Conservation (phyloP, 2,797 vertebrate species). For the Gymnoscopelus braueri region DNA sequence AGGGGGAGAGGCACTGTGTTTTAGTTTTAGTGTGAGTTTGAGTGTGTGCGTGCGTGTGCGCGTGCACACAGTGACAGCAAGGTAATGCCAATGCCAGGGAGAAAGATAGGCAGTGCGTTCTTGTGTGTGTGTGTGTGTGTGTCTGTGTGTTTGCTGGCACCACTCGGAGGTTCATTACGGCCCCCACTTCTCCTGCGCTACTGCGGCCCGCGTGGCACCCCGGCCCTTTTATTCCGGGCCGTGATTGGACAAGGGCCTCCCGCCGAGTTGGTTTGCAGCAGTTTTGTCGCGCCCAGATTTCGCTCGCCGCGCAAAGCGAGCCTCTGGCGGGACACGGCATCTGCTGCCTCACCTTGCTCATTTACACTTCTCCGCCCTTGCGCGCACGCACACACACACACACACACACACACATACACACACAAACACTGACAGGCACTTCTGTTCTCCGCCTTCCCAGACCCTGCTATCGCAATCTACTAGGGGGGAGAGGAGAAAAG, state of each 20-base stretch:
- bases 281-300: slow-evolving; percentile 99
- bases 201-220: slow-evolving; percentile 84
- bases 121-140: slow-evolving; percentile 28
- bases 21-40: slow-evolving; percentile 19
- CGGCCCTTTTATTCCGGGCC: slow-evolving; percentile 95
- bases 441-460: slow-evolving; percentile 68
- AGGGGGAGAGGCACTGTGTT: slow-evolving; percentile 57
- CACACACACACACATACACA: slow-evolving; percentile 36
- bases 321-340: slow-evolving; percentile 99
- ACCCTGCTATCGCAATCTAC: slow-evolving; percentile 64
- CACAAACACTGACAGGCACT: not conserved
- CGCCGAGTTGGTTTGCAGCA: slow-evolving; percentile 98
- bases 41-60: not conserved
- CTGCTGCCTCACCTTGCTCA: slow-evolving; percentile 89
- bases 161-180: slow-evolving; percentile 90
- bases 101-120: slow-evolving; percentile 54
- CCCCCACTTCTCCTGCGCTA: slow-evolving; percentile 90
- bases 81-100: slow-evolving; percentile 63
- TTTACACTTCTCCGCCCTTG: slow-evolving; percentile 79
- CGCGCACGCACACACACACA: slow-evolving; percentile 11
- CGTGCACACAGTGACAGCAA: slow-evolving; percentile 12
- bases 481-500: slow-evolving; percentile 25
- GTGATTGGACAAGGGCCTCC: slow-evolving; percentile 99
- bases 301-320: slow-evolving; percentile 90
- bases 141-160: slow-evolving; percentile 61